These are phyloP conservation scores for Coluber constrictor DNA, from an alignment of 2,797 vertebrate genomes.

Conservation along the genomic window DNA sequence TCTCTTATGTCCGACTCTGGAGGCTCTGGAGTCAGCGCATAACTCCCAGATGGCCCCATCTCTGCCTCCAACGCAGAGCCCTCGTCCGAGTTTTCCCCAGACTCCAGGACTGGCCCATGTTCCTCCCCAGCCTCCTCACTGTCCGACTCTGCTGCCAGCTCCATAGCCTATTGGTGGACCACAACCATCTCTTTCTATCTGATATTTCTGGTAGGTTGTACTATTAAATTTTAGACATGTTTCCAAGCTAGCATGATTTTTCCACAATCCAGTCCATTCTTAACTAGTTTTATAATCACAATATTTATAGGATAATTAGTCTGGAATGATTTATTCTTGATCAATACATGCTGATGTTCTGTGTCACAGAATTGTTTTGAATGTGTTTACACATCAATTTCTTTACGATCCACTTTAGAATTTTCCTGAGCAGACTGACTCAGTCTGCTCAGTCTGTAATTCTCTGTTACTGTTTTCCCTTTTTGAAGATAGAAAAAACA, in stretches of 20 bases:
- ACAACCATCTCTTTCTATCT: background rate
- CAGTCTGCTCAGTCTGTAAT: background rate
- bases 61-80: too few relatives aligned
- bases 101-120: too few relatives aligned
- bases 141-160: too few relatives aligned
- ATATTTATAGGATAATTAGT: background rate
- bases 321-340: background rate
- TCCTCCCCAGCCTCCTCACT: too few relatives aligned
- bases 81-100: too few relatives aligned
- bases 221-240: background rate
- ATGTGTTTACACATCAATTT: background rate
- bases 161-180: too few relatives aligned
- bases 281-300: background rate
- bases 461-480: background rate
- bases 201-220: background rate
- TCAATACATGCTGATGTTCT: background rate
- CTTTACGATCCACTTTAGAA: background rate
- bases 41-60: too few relatives aligned
- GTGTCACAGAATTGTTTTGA: background rate
- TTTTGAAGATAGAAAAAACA: background rate
- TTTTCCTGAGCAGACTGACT: background rate
- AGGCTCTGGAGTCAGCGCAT: too few relatives aligned
- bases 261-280: background rate
- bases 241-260: background rate
- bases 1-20: too few relatives aligned